phyloP scores from a whole-genome alignment of 2,797 vertebrate genomes.

The Cheirogaleus major region DNA sequence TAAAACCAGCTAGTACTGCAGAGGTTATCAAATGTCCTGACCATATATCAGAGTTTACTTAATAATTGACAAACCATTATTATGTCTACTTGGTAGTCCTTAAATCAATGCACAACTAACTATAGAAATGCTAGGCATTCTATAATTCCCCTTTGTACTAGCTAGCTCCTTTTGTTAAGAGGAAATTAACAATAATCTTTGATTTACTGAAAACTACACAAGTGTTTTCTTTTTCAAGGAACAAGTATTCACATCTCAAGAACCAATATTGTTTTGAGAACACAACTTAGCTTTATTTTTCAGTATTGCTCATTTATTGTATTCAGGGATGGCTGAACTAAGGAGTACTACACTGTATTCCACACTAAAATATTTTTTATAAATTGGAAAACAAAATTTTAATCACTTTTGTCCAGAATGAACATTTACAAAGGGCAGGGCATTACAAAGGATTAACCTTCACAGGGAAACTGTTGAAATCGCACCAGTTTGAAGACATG shows the following conservation, averaged over 20 bases:
- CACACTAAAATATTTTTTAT: not conserved
- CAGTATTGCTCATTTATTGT: not conserved
- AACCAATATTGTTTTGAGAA: not conserved
- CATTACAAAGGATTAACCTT: not conserved
- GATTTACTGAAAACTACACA: not conserved
- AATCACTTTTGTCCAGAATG: not conserved
- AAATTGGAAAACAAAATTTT: not conserved
- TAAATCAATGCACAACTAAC: not conserved
- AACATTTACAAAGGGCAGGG: not conserved
- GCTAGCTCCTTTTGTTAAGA: not conserved
- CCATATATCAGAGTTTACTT: not conserved
- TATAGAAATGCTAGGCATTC: not conserved
- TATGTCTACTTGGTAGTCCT: not conserved
- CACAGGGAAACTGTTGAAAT: not conserved
- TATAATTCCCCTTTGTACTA: not conserved
- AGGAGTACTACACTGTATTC: not conserved
- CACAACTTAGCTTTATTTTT: not conserved
- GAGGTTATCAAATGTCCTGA: not conserved
- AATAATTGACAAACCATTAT: not conserved
- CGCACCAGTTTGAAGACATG: not conserved
- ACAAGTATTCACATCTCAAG: not conserved
- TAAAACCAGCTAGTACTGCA: not conserved
- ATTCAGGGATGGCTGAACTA: not conserved
- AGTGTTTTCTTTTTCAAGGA: not conserved
- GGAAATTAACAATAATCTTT: conserved; percentile 23